Conservation (phyloP, 2,888 invertebrate genomes). For the Ophion slaviceki region DNA sequence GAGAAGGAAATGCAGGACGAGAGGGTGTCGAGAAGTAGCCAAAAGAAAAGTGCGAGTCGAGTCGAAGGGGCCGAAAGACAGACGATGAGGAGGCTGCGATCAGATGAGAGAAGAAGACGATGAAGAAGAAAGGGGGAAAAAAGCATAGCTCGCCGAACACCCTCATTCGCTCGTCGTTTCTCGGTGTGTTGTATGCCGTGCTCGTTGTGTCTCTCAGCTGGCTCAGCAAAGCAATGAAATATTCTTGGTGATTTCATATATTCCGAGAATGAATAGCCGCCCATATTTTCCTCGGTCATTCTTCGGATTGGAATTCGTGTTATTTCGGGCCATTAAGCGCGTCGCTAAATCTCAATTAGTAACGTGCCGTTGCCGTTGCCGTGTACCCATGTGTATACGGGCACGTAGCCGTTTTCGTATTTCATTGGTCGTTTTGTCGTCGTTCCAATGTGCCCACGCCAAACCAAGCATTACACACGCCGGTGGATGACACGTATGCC, state of each 20-base stretch:
- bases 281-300: constrained; percentile 77
- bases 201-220: constrained; percentile 70
- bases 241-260: constrained; percentile 80
- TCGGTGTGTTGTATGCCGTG: constrained; percentile 4
- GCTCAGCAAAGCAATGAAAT: constrained; percentile 78
- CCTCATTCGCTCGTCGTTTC: constrained; percentile 34
- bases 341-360: constrained; percentile 82
- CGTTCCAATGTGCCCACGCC: constrained; percentile 56
- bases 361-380: constrained; percentile 63
- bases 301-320: constrained; percentile 82
- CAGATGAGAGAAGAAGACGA: constrained; percentile 39
- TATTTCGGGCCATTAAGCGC: constrained; percentile 81
- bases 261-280: constrained; percentile 79
- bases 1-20: constrained; percentile 35
- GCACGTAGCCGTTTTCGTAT: constrained; percentile 54
- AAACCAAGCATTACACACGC: constrained; percentile 36
- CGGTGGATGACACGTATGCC: neutral
- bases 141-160: constrained; percentile 29
- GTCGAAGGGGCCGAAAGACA: constrained; percentile 54
- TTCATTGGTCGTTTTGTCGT: constrained; percentile 54
- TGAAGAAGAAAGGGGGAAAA: neutral
- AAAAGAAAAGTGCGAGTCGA: constrained; percentile 40
- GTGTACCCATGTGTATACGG: neutral
- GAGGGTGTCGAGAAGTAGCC: constrained; percentile 47
- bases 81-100: constrained; percentile 40